Conservation (phyloP, 2,888 invertebrate species). For the Ormyrus labotus region DNA sequence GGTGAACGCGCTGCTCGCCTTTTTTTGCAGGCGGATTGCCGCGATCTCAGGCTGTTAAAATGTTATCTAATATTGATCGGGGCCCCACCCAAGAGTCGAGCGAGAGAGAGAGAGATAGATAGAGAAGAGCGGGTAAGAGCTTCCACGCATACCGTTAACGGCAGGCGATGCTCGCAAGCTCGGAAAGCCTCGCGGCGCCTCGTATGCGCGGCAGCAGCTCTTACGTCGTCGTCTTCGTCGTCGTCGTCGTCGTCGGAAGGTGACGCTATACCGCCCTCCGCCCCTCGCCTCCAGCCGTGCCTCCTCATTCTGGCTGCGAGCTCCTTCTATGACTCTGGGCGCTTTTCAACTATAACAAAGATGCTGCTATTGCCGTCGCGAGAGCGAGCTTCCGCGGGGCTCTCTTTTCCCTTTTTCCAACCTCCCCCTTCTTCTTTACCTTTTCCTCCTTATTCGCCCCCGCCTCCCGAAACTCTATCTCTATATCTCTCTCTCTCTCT, state of each 20-base stretch:
- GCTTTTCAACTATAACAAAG: slow-evolving; percentile 52
- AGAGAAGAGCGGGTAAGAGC: neutral
- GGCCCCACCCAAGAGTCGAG: slow-evolving; percentile 12
- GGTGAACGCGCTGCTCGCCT: too few relatives aligned
- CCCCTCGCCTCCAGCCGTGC: neutral
- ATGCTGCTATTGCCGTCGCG: slow-evolving; percentile 45
- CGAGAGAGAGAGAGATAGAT: too few relatives aligned
- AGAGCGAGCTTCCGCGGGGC: slow-evolving; percentile 30
- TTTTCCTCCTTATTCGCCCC: slow-evolving; percentile 21
- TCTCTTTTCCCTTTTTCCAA: slow-evolving; percentile 29
- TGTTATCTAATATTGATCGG: slow-evolving; percentile 54
- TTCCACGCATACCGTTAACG: slow-evolving; percentile 40
- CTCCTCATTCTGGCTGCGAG: neutral
- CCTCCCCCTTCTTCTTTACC: slow-evolving; percentile 7
- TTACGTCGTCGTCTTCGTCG: slow-evolving; percentile 17
- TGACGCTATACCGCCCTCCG: slow-evolving; percentile 13
- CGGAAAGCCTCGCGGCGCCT: slow-evolving; percentile 32
- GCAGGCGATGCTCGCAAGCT: slow-evolving; percentile 31
- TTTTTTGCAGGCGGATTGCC: slow-evolving; percentile 3
- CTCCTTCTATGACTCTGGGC: slow-evolving; percentile 34
- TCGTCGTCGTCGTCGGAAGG: slow-evolving; percentile 31
- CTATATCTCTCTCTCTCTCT: slow-evolving; percentile 6
- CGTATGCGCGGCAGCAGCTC: slow-evolving; percentile 38
- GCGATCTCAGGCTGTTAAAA: slow-evolving; percentile 43
- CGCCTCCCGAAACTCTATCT: neutral